These are phyloP conservation scores for Girardinichthys multiradiatus DNA, from an alignment of 2,113 vertebrate species.

Conservation along the genomic window DNA sequence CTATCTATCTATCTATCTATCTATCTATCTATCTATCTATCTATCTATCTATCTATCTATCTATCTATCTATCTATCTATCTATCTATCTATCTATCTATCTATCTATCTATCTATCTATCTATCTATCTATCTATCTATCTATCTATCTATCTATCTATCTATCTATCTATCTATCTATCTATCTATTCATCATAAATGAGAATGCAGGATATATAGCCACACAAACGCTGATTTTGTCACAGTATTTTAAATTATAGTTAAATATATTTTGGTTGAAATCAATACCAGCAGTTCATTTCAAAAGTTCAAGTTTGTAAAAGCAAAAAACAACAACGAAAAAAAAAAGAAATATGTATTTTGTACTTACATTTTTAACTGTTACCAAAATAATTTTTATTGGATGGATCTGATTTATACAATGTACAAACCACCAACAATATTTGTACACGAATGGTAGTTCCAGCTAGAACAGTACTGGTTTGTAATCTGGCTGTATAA, in stretches of 20 bases:
- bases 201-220: no score
- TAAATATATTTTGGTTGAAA: no score
- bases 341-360: no score
- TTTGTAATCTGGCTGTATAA: slow-evolving; percentile 27
- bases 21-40: not conserved
- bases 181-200: not conserved
- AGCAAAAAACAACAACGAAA: no score
- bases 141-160: not conserved
- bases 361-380: no score
- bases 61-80: slow-evolving; percentile 43
- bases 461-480: not conserved
- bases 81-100: slow-evolving; percentile 28
- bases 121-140: not conserved
- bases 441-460: not conserved
- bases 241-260: no score
- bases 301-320: no score
- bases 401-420: not conserved
- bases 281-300: no score
- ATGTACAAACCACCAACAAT: not conserved
- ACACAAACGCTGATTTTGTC: no score
- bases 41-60: not conserved
- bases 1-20: not conserved
- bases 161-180: not conserved
- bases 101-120: not conserved
- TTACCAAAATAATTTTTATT: no score